Percentiles rank a stretch among this genome's conserved stretches.
Conservation (phyloP, 2,113 vertebrate genomes). For the Larimichthys polyactis region DNA sequence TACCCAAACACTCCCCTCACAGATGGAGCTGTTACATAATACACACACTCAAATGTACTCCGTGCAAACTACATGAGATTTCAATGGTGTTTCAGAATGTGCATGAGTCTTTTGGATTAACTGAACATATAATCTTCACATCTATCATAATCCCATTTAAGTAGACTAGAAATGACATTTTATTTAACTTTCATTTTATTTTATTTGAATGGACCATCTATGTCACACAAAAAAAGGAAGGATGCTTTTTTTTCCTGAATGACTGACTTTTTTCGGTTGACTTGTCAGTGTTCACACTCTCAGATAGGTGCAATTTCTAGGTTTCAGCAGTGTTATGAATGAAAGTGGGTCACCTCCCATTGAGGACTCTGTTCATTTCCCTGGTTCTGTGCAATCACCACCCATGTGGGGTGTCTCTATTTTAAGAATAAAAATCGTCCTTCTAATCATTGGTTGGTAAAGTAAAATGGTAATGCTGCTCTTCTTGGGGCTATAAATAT, state of each 20-base stretch:
- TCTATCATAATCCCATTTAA: conserved; percentile 17
- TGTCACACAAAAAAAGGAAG: not conserved
- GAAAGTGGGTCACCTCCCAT: conserved; percentile 67
- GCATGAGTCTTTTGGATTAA: conserved; percentile 5
- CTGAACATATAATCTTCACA: not conserved
- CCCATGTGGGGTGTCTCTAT: conserved; percentile 44
- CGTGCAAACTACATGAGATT: conserved; percentile 18
- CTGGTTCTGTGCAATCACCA: conserved; percentile 37
- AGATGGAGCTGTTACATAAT: conserved; percentile 64
- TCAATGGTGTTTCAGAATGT: conserved; percentile 3
- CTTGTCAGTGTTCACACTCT: conserved; percentile 39
- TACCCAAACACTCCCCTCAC: conserved; percentile 31
- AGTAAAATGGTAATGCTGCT: not conserved
- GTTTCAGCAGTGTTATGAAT: conserved; percentile 48
- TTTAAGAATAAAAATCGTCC: conserved; percentile 30
- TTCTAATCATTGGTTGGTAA: not conserved
- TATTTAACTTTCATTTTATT: not conserved
- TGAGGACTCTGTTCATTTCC: conserved; percentile 43
- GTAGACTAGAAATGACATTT: not conserved
- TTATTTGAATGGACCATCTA: not conserved
- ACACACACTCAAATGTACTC: conserved; percentile 19
- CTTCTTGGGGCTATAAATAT: not conserved
- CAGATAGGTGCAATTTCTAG: conserved; percentile 47
- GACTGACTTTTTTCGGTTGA: conserved; percentile 27
- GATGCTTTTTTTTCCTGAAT: conserved; percentile 14